A percentile compares a stretch with the other conserved stretches of the same genome.
Evolutionary conservation across 2,888 invertebrate species (phyloP).

Genomic region (Drosophila ezoana): DNA sequence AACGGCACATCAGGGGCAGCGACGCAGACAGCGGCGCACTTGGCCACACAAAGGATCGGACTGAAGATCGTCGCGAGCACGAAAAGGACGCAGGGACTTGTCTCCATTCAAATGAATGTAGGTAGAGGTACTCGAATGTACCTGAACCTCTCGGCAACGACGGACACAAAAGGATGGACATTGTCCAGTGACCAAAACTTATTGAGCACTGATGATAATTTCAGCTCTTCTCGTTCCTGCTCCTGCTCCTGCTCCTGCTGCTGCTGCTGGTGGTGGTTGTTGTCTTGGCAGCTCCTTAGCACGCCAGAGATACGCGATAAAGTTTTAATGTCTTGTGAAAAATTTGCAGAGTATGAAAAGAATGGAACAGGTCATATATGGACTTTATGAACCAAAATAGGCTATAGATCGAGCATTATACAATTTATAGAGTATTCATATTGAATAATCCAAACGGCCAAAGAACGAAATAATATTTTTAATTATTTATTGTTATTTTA

Average conservation of each 20-base stretch:
- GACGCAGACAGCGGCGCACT: constrained; percentile 68
- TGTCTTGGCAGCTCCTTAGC: constrained; percentile 33
- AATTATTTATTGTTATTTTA: too few relatives aligned
- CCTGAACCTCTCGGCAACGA: constrained; percentile 64
- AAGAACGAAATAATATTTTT: too few relatives aligned
- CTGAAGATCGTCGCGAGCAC: constrained; percentile 62
- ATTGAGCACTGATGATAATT: constrained; percentile 67
- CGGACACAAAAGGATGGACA: constrained; percentile 74
- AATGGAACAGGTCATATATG: constrained; percentile 35
- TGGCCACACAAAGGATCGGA: constrained; percentile 72
- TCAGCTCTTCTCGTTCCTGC: constrained; percentile 11
- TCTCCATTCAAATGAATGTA: constrained; percentile 77
- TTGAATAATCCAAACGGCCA: too few relatives aligned
- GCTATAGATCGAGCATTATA: not conserved
- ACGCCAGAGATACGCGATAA: constrained; percentile 19
- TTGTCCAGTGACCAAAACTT: constrained; percentile 72
- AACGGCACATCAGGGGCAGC: constrained; percentile 19
- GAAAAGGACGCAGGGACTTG: constrained; percentile 75
- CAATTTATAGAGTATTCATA: too few relatives aligned
- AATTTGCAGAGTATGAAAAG: constrained; percentile 2
- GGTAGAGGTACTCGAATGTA: constrained; percentile 75
- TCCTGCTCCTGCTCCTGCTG: constrained; percentile 15
- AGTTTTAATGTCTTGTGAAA: constrained; percentile 15
- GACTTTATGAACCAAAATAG: not conserved
- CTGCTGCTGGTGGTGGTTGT: constrained; percentile 17